Conservation (phyloP, 2,113 vertebrate genomes). For the Percopsis transmontana region DNA sequence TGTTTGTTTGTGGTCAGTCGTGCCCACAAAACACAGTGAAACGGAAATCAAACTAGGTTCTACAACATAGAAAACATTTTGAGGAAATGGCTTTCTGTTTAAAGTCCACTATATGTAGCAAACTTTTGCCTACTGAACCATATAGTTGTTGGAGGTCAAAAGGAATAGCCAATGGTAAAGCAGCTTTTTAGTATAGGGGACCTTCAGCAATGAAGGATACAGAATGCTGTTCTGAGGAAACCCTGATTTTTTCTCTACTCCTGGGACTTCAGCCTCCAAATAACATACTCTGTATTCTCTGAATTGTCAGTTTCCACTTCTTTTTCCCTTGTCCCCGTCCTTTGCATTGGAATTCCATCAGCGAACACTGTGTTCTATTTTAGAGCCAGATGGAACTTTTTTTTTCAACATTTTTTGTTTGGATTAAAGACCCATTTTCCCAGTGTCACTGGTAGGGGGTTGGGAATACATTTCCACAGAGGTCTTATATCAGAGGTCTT, state of each 20-base stretch:
- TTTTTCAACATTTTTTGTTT: constrained; percentile 11
- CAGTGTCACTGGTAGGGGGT: not conserved
- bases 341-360: constrained; percentile 1
- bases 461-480: constrained; percentile 28
- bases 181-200: constrained; percentile 2
- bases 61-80: no score
- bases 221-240: not conserved
- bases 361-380: not conserved
- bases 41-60: no score
- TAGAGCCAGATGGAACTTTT: not conserved
- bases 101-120: no score
- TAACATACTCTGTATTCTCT: constrained; percentile 34
- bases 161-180: constrained; percentile 6
- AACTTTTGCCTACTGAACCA: no score
- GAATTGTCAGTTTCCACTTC: not conserved
- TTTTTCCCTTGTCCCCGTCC: not conserved
- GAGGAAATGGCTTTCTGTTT: no score
- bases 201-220: constrained; percentile 36
- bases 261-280: constrained; percentile 38
- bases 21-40: no score
- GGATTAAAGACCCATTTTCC: constrained; percentile 17
- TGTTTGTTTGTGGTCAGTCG: no score
- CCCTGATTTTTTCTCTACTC: constrained; percentile 17
- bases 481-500: constrained; percentile 1
- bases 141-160: constrained; percentile 7